Conservation (phyloP, 2,113 vertebrate genomes). For the Psephotus haematonotus region DNA sequence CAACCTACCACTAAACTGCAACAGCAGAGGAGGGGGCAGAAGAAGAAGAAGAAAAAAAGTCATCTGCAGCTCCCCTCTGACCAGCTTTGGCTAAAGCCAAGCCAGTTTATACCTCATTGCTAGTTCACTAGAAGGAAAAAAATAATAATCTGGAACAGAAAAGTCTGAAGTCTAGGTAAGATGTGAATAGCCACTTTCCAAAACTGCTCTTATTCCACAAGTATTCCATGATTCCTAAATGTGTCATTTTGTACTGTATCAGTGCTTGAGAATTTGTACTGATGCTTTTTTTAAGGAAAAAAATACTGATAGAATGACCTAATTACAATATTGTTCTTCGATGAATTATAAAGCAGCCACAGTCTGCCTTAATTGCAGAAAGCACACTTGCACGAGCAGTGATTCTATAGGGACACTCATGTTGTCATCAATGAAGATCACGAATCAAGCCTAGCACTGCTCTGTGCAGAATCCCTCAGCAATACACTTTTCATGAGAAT, state of each 20-base stretch:
- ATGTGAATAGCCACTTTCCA: not conserved
- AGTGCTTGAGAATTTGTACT: not conserved
- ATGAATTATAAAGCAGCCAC: not conserved
- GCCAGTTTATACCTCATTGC: not conserved
- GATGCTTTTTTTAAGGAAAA: not conserved
- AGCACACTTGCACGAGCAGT: not conserved
- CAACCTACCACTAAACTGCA: not conserved
- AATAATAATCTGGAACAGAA: not conserved
- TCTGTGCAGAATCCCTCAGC: not conserved
- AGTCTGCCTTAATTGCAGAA: not conserved
- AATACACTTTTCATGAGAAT: not conserved
- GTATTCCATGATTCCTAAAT: not conserved
- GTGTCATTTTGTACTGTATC: not conserved
- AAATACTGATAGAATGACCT: not conserved
- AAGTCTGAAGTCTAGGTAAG: not conserved
- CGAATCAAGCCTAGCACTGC: not conserved
- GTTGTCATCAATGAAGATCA: not conserved
- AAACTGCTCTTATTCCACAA: not conserved
- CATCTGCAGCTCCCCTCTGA: not conserved
- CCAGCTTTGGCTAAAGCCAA: not conserved
- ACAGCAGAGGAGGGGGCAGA: not conserved
- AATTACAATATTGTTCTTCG: not conserved
- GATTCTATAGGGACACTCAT: not conserved
- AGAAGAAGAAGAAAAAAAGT: not conserved
- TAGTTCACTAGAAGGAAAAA: not conserved